phyloP scores from a whole-genome alignment of 2,113 vertebrate species.

The Gambusia holbrooki region DNA sequence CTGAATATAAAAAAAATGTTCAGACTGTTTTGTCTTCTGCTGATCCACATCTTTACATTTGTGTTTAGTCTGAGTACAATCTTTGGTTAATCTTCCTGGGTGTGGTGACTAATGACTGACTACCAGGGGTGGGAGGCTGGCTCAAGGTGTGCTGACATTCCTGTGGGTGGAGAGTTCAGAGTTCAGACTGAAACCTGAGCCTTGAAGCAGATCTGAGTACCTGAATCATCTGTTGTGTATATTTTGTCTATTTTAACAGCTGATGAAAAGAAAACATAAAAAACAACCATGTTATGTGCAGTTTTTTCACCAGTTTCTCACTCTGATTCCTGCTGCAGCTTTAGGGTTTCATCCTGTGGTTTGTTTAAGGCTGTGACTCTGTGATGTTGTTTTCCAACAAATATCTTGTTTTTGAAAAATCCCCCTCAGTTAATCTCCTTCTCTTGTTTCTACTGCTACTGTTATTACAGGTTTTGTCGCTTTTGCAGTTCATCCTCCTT shows the following conservation, averaged over 20 bases:
- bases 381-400: background rate
- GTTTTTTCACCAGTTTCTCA: background rate
- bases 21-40: background rate
- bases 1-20: background rate
- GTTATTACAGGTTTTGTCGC: background rate
- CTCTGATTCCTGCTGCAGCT: background rate
- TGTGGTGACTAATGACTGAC: constrained; percentile 20
- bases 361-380: too few relatives aligned
- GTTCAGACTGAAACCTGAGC: constrained; percentile 35
- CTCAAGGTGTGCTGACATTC: constrained; percentile 46
- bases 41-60: background rate
- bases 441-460: background rate
- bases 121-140: constrained; percentile 15
- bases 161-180: constrained; percentile 36
- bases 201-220: background rate
- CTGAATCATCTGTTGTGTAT: background rate
- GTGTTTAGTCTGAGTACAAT: background rate
- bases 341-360: too few relatives aligned
- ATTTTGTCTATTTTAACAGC: background rate
- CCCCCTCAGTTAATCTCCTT: background rate
- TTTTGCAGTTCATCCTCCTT: background rate
- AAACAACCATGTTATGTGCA: background rate
- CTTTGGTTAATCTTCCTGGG: background rate
- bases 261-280: background rate
- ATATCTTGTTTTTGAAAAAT: background rate